phyloP scores from a whole-genome alignment of 2,113 vertebrate species.

The Caranx ignobilis region DNA sequence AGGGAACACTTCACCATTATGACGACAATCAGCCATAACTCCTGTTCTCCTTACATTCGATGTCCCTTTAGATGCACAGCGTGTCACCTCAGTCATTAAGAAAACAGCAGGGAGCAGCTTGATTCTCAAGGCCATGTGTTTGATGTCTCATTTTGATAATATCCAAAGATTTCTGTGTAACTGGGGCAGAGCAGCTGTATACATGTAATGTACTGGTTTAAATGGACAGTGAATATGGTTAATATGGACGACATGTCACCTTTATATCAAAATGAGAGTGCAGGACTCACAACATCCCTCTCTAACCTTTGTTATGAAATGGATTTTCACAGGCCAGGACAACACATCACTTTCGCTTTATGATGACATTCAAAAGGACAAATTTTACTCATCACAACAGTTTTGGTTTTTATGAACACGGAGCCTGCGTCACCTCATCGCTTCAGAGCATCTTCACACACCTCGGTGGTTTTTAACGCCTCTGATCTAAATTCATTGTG shows the following conservation, averaged over 20 bases:
- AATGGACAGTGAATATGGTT: neutral
- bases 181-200: neutral
- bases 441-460: slow-evolving; percentile 38
- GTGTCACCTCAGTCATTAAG: slow-evolving; percentile 40
- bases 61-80: slow-evolving; percentile 25
- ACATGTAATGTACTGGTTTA: neutral
- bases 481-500: slow-evolving; percentile 53
- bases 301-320: neutral
- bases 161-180: slow-evolving; percentile 19
- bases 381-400: neutral
- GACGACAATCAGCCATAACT: slow-evolving; percentile 18
- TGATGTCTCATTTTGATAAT: slow-evolving; percentile 41
- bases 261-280: neutral
- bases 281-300: neutral
- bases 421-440: slow-evolving; percentile 28
- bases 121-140: slow-evolving; percentile 33
- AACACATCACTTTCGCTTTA: slow-evolving; percentile 9
- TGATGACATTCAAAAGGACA: slow-evolving; percentile 11
- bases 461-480: slow-evolving; percentile 44
- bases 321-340: neutral
- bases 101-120: slow-evolving; percentile 38
- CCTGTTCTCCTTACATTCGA: slow-evolving; percentile 10
- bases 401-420: slow-evolving; percentile 40
- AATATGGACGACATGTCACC: neutral
- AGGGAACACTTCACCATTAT: slow-evolving; percentile 31